Conservation (phyloP, 2,797 vertebrate genomes). For the Threskiornis aethiopicus region DNA sequence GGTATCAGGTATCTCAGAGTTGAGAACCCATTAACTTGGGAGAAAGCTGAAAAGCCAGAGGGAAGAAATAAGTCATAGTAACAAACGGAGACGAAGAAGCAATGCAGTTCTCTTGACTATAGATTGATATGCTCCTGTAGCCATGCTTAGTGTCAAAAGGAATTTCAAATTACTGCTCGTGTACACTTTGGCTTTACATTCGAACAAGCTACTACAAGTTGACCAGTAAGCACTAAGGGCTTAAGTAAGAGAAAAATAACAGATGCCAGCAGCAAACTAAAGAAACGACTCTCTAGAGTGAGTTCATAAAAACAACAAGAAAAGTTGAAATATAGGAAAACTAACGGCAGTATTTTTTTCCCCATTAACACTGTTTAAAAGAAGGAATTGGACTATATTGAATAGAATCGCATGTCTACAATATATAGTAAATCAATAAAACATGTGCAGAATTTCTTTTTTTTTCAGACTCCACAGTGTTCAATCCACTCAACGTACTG, state of each 20-base stretch:
- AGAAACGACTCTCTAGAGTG: background rate
- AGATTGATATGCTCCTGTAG: slow-evolving; percentile 43
- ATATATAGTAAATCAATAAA: background rate
- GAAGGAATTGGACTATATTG: background rate
- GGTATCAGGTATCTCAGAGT: slow-evolving; percentile 70
- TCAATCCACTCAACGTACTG: background rate
- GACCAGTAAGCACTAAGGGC: background rate
- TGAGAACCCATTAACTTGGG: slow-evolving; percentile 77
- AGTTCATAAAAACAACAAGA: background rate
- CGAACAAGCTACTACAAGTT: background rate
- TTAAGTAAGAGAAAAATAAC: background rate
- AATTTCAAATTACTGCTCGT: background rate
- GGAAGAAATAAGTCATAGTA: slow-evolving; percentile 77
- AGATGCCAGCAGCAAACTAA: background rate
- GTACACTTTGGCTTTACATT: background rate
- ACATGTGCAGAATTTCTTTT: background rate
- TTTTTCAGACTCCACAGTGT: background rate
- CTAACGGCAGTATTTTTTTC: background rate
- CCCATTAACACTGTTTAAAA: background rate
- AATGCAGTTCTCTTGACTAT: background rate
- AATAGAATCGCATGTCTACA: background rate
- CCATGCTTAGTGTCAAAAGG: background rate
- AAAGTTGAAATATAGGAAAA: background rate
- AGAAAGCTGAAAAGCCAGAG: slow-evolving; percentile 81
- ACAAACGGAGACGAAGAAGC: slow-evolving; percentile 45